Evolutionary conservation across 2,113 vertebrate genomes (phyloP), one percentile per base, ranked within the genome.

Genomic region (Synchiropus splendidus): DNA sequence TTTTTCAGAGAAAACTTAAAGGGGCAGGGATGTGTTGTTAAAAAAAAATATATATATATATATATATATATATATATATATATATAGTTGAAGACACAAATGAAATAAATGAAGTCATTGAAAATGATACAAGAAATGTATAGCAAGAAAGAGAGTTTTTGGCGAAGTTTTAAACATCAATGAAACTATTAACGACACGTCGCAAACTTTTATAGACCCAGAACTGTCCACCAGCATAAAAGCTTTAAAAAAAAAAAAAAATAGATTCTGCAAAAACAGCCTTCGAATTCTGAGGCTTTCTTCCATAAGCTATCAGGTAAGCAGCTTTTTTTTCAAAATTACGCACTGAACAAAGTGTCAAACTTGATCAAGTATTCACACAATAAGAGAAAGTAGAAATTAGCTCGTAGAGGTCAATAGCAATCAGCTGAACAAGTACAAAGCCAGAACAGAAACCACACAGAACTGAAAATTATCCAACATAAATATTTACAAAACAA

Each of bases 401-500:
- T 42, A 10, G 2, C 30, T 51, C 2, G 9, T 50, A 1, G 2
- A n/a, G n/a, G n/a, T n/a, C n/a, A n/a, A n/a, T n/a, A n/a, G n/a
- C n/a, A n/a, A n/a, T n/a, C n/a, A n/a, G n/a, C n/a, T n/a, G n/a
- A n/a, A 37, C n/a, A n/a, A n/a, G n/a, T n/a, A n/a, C 2, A 52
- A 42, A 36, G 18, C 35, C 18, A 36, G 36, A 18, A 51, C 32
- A 1, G 39, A 51, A 11, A 0, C 42, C 0, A n/a, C n/a, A n/a
- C 40, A 15, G 5, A 50, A 50, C 3, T 50, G 48, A 31, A 50
- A 39, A 35, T 39, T 31, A 5, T n/a, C n/a, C n/a, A n/a, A n/a
- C n/a, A n/a, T n/a, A n/a, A n/a, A n/a, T n/a, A n/a, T n/a, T n/a
- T n/a, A n/a, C n/a, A n/a, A n/a, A n/a, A n/a, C n/a, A n/a, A n/a